phyloP scores from a whole-genome alignment of 1,140 invertebrate species.

The Euwallacea fornicatus region DNA sequence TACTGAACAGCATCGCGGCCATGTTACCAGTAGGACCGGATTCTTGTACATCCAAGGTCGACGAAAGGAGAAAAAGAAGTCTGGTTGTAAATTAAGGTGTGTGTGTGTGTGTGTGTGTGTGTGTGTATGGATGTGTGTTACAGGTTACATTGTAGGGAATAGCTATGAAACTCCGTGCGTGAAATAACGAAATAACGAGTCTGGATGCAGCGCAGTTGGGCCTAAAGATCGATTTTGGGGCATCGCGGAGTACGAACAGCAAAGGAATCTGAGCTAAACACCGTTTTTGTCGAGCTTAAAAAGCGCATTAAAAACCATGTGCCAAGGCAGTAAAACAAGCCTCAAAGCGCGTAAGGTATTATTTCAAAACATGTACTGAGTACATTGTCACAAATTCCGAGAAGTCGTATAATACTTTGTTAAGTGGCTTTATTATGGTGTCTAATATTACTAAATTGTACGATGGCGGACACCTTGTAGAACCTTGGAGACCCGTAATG shows the following conservation, averaged over 20 bases:
- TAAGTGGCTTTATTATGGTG: too few relatives aligned
- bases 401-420: background rate
- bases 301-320: background rate
- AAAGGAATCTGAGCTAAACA: background rate
- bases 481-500: too few relatives aligned
- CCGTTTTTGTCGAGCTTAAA: background rate
- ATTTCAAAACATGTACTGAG: slow-evolving; percentile 10
- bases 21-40: slow-evolving; percentile 47
- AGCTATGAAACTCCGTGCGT: background rate
- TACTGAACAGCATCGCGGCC: slow-evolving; percentile 36
- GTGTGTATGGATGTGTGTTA: slow-evolving; percentile 16
- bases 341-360: background rate
- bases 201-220: background rate
- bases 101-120: slow-evolving; percentile 20
- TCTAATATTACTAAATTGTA: too few relatives aligned
- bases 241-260: background rate
- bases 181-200: background rate
- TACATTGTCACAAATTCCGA: slow-evolving; percentile 4
- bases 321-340: background rate
- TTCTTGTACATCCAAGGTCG: slow-evolving; percentile 47
- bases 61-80: slow-evolving; percentile 34
- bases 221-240: background rate
- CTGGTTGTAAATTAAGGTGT: slow-evolving; percentile 44
- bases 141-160: slow-evolving; percentile 29
- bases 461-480: too few relatives aligned